Evolutionary conservation across 2,113 vertebrate species (phyloP).

Genomic region (Mirounga angustirostris): DNA sequence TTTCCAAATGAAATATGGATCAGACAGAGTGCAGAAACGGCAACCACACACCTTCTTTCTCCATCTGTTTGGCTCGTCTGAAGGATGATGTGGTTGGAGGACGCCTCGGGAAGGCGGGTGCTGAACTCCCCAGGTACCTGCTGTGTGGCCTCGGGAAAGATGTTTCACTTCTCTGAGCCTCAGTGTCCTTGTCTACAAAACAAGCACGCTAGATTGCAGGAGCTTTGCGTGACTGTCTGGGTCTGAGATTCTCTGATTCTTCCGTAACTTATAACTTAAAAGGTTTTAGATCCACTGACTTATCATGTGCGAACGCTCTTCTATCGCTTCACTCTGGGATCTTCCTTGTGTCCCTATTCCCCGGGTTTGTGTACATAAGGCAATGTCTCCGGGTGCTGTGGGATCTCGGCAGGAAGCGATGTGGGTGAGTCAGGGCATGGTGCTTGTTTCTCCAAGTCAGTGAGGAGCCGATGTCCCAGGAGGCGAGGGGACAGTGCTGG

Average conservation of each 20-base stretch:
- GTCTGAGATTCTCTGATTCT: not conserved
- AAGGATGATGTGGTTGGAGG: not conserved
- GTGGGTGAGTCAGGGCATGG: not conserved
- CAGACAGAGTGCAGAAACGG: not conserved
- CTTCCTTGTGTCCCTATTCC: rapidly evolving
- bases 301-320: rapidly evolving
- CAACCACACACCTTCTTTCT: not conserved
- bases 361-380: too few relatives aligned
- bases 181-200: rapidly evolving
- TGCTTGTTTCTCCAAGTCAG: not conserved
- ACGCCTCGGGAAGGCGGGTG: not conserved
- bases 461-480: not conserved
- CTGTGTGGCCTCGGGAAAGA: not conserved
- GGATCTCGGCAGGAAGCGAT: not conserved
- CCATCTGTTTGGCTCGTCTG: not conserved
- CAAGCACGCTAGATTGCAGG: not conserved
- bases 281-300: not conserved
- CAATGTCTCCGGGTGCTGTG: not conserved
- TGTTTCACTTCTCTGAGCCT: not conserved
- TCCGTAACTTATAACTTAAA: not conserved
- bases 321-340: not conserved
- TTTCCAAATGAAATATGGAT: not conserved
- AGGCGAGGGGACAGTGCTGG: not conserved
- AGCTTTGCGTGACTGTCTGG: not conserved
- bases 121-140: too few relatives aligned